These are phyloP conservation scores for Pyrrhosoma nymphula DNA, from an alignment of 2,888 invertebrate species.

Conservation along the genomic window DNA sequence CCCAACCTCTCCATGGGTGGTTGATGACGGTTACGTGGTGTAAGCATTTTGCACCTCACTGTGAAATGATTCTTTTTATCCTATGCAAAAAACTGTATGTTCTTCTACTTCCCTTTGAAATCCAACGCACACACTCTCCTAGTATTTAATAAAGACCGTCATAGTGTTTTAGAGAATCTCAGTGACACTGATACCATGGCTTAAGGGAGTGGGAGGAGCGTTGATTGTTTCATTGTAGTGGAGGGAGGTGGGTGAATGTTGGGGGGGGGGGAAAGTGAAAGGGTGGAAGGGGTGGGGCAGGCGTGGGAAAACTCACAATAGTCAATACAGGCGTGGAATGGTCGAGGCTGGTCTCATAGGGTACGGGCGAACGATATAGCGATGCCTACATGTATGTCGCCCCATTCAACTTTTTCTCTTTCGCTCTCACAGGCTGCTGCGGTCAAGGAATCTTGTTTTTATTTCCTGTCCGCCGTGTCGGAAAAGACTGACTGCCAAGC, in stretches of 20 bases:
- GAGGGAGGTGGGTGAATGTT: not conserved
- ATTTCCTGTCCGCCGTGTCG: not conserved
- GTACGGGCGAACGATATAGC: not conserved
- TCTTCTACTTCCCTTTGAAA: too few species aligned
- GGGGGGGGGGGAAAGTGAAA: not conserved
- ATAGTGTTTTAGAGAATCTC: too few species aligned
- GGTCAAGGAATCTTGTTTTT: constrained; percentile 2
- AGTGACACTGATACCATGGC: too few species aligned
- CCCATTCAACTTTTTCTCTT: not conserved
- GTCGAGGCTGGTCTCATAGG: not conserved
- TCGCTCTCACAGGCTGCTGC: not conserved
- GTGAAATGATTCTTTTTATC: too few species aligned
- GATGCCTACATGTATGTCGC: not conserved
- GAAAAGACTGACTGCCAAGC: not conserved
- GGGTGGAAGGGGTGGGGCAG: not conserved
- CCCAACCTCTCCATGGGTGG: too few species aligned
- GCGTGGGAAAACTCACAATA: not conserved
- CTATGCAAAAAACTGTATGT: too few species aligned
- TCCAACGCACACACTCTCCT: too few species aligned
- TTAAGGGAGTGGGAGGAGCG: not conserved
- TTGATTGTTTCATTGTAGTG: not conserved
- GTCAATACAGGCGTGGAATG: not conserved
- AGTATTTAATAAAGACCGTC: too few species aligned
- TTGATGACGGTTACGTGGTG: too few species aligned
- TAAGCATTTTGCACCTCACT: too few species aligned